Conservation (phyloP, 2,113 vertebrate genomes). For the Athene noctua region DNA sequence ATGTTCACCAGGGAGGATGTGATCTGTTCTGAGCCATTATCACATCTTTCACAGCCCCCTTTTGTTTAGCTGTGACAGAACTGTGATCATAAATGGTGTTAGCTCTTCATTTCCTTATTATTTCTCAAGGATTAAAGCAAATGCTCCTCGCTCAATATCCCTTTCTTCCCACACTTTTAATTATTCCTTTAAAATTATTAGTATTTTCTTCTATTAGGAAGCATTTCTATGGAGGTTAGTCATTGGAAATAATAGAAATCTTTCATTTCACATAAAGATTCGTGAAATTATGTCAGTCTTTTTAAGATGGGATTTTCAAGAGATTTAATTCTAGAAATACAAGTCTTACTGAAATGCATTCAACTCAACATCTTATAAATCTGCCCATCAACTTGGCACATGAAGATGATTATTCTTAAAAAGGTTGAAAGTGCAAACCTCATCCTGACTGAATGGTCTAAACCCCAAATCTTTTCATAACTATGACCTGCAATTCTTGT, state of each 20-base stretch:
- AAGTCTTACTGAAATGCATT: not conserved
- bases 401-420: not conserved
- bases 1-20: not conserved
- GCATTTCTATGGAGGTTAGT: not conserved
- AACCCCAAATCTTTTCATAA: not conserved
- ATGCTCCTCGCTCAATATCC: not conserved
- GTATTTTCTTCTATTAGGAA: not conserved
- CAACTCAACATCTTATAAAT: not conserved
- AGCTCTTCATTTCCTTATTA: not conserved
- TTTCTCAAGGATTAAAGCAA: not conserved
- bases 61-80: not conserved
- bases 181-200: not conserved
- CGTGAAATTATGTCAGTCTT: not conserved
- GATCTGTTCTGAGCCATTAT: not conserved
- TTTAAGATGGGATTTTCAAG: not conserved
- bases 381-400: not conserved
- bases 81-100: not conserved
- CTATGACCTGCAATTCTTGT: not conserved
- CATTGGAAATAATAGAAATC: not conserved
- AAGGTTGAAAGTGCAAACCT: not conserved
- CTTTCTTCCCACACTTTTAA: not conserved
- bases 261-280: not conserved
- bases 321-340: not conserved
- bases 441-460: not conserved
- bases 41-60: not conserved